Evolutionary conservation across 2,888 invertebrate species (phyloP), one percentile per base, ranked within the genome.

Genomic region (Ophion costatus): DNA sequence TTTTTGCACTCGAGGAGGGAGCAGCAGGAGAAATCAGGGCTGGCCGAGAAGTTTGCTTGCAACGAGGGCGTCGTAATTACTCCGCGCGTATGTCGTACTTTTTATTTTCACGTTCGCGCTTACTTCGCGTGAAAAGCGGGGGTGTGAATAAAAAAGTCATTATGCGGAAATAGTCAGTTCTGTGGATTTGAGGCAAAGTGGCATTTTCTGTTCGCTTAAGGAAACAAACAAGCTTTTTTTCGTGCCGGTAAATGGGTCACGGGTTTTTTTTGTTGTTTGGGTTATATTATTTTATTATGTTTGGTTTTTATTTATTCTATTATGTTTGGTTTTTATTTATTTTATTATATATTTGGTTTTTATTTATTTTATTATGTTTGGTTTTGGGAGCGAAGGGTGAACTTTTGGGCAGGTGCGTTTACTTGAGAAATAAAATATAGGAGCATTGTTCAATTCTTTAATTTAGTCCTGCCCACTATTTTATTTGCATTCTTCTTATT

Each of bases 31-130:
- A 45, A 51, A 69, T 69, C 69, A 51, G 17, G 24, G 69, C 42
- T 69, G 51, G 45, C 45, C 11, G 24, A 10, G 24, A 69, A 51
- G 22, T 51, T 69, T 17, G 42, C 56, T n/a, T 20, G 45, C 45
- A 69, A 69, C 69, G 69, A 69, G 51, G 69, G 51, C 17, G 17
- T 51, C 51, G 51, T 51, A 51, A 51, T 51, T 51, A 51, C 51
- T 51, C 51, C 51, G 51, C 51, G 51, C 17, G 5, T 51, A 51
- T 51, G 51, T 17, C 17, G 51, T 17, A 17, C 17, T 5, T 51
- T 51, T 51, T 51, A 17, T 51, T 17, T 51, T 51, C 51, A 14
- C 51, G 51, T 51, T 51, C 51, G 2, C 51, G 17, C 4, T 51
- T 11, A 17, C 14, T 3, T 14, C 14, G 17, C 17, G 2, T 29